A percentile compares a stretch with the other conserved stretches of the same genome.
phyloP scores from a whole-genome alignment of 2,113 vertebrate genomes.

The Planiliza haematocheilus region DNA sequence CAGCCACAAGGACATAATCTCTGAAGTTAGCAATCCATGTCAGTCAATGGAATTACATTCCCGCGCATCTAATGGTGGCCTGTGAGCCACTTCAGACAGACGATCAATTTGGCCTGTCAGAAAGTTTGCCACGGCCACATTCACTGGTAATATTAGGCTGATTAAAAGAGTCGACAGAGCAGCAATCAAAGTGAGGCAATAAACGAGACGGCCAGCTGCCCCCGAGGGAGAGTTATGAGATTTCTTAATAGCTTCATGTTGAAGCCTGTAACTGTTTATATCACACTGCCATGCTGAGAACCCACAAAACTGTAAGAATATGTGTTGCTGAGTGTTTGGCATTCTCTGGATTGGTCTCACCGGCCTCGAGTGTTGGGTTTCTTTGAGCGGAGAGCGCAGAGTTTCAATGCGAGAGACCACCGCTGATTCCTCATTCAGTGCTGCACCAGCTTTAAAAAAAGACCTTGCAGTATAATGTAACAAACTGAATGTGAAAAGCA shows the following conservation, averaged over 20 bases:
- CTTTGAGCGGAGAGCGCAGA: not conserved
- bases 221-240: not conserved
- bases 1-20: slow-evolving; percentile 46
- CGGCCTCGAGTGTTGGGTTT: slow-evolving; percentile 54
- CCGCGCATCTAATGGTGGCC: slow-evolving; percentile 27
- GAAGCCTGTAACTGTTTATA: slow-evolving; percentile 52
- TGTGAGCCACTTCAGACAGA: slow-evolving; percentile 43
- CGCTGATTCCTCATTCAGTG: not conserved
- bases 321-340: slow-evolving; percentile 57
- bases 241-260: slow-evolving; percentile 31
- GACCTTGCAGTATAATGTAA: too few species aligned
- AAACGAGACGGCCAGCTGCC: slow-evolving; percentile 27
- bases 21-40: slow-evolving; percentile 63
- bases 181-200: slow-evolving; percentile 29
- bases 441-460: not conserved
- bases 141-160: slow-evolving; percentile 21
- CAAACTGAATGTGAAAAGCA: not conserved
- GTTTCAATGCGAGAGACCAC: slow-evolving; percentile 17
- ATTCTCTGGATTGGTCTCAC: slow-evolving; percentile 54
- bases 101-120: slow-evolving; percentile 42
- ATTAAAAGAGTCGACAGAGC: slow-evolving; percentile 43
- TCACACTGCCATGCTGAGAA: slow-evolving; percentile 32
- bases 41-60: slow-evolving; percentile 61
- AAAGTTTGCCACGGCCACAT: slow-evolving; percentile 14
- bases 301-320: slow-evolving; percentile 45